phyloP scores from a whole-genome alignment of 2,888 invertebrate species.

The Apodemia duryi region DNA sequence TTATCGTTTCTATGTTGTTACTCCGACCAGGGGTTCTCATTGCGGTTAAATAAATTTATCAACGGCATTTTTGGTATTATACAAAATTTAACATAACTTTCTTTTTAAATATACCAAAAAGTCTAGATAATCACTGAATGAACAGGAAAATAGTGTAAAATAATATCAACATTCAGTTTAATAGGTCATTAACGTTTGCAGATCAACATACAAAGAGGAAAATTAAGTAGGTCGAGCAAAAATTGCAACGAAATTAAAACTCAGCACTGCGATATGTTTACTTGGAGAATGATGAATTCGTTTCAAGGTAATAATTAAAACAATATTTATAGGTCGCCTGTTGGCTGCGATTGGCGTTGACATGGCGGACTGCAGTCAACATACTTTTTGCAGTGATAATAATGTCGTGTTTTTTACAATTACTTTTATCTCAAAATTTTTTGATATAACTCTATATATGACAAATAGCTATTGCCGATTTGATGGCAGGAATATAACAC shows the following conservation, averaged over 20 bases:
- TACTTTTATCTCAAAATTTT: too few species aligned
- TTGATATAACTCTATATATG: too few species aligned
- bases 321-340: conserved; percentile 5
- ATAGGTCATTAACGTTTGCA: conserved; percentile 67
- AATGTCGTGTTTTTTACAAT: too few species aligned
- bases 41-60: too few species aligned
- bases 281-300: conserved; percentile 9
- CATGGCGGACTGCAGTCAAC: neutral
- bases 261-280: conserved; percentile 19
- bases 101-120: neutral
- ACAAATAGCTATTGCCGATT: too few species aligned
- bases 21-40: too few species aligned
- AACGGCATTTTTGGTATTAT: neutral
- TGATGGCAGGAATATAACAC: too few species aligned
- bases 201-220: conserved; percentile 46
- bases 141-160: neutral
- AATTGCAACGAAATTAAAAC: conserved; percentile 20
- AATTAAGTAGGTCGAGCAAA: conserved; percentile 58
- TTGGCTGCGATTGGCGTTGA: neutral
- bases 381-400: neutral
- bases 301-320: conserved; percentile 8
- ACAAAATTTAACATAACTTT: too few species aligned
- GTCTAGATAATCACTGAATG: neutral
- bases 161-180: conserved; percentile 32
- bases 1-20: too few species aligned